Conservation (phyloP, 2,113 vertebrate species). For the Clupea harengus region DNA sequence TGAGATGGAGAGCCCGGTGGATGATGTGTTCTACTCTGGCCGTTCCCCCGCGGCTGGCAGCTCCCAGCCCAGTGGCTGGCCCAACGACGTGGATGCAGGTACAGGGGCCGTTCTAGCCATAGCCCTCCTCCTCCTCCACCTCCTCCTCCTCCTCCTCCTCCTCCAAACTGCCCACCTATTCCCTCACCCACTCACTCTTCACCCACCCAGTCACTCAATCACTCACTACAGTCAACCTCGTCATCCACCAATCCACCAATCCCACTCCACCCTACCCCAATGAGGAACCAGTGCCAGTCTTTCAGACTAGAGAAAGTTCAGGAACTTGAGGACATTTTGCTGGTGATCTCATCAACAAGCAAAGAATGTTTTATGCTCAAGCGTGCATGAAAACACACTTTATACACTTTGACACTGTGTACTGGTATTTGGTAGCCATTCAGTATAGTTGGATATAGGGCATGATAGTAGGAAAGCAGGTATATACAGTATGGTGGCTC, state of each 20-base stretch:
- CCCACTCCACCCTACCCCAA: background rate
- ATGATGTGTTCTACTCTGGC: slow-evolving; percentile 93
- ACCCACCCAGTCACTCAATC: background rate
- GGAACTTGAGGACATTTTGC: background rate
- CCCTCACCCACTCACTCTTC: background rate
- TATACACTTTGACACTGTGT: background rate
- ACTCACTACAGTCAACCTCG: background rate
- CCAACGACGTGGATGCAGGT: slow-evolving; percentile 92
- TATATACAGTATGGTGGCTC: background rate
- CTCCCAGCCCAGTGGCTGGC: slow-evolving; percentile 88
- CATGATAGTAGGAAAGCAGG: background rate
- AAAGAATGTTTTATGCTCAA: background rate
- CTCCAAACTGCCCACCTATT: background rate
- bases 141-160: slow-evolving; percentile 24
- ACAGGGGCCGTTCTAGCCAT: slow-evolving; percentile 43
- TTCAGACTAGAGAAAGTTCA: background rate
- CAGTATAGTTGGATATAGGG: background rate
- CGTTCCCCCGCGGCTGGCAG: slow-evolving; percentile 89
- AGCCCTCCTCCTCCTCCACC: slow-evolving; percentile 31
- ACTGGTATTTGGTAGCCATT: background rate
- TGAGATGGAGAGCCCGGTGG: slow-evolving; percentile 94
- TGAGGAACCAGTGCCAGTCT: background rate
- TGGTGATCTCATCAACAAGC: background rate
- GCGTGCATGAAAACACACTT: background rate
- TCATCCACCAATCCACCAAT: background rate